Evolutionary conservation across 2,797 vertebrate species (phyloP).

Genomic region (Schizopygopsis malacanthus): DNA sequence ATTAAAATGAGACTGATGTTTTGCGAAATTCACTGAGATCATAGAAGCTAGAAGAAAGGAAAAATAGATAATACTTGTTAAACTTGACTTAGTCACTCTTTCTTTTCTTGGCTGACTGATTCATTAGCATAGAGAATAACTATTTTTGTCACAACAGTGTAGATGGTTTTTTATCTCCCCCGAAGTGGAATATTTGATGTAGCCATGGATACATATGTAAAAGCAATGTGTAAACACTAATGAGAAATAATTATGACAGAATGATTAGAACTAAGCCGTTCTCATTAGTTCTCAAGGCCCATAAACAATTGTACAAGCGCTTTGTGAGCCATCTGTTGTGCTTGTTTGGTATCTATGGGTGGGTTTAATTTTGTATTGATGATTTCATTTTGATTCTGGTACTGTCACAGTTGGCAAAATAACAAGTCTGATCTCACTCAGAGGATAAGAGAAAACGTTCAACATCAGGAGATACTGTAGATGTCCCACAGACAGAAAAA

Average conservation of each 20-base stretch:
- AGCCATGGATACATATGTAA: constrained; percentile 54
- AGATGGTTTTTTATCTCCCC: constrained; percentile 16
- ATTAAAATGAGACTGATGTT: neutral
- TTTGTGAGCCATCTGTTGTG: constrained; percentile 44
- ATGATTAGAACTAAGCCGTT: constrained; percentile 40
- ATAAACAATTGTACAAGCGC: constrained; percentile 39
- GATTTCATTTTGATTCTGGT: constrained; percentile 26
- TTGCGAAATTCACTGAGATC: neutral
- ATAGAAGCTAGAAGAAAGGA: neutral
- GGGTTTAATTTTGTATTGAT: constrained; percentile 35
- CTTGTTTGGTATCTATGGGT: constrained; percentile 32
- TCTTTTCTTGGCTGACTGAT: constrained; percentile 1
- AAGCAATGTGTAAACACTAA: constrained; percentile 51
- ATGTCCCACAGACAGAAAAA: neutral
- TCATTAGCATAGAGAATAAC: constrained; percentile 39
- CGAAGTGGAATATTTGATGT: constrained; percentile 50
- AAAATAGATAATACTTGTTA: constrained; percentile 28
- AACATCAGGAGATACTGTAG: neutral
- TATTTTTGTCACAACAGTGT: constrained; percentile 32
- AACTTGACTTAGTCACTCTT: constrained; percentile 21
- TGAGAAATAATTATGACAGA: constrained; percentile 50
- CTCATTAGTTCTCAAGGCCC: constrained; percentile 41
- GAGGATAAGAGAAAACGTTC: neutral
- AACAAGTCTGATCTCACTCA: constrained; percentile 1
- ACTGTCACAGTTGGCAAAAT: constrained; percentile 22